Evolutionary conservation across 2,888 invertebrate species (phyloP).

Genomic region (Sympetrum striolatum): DNA sequence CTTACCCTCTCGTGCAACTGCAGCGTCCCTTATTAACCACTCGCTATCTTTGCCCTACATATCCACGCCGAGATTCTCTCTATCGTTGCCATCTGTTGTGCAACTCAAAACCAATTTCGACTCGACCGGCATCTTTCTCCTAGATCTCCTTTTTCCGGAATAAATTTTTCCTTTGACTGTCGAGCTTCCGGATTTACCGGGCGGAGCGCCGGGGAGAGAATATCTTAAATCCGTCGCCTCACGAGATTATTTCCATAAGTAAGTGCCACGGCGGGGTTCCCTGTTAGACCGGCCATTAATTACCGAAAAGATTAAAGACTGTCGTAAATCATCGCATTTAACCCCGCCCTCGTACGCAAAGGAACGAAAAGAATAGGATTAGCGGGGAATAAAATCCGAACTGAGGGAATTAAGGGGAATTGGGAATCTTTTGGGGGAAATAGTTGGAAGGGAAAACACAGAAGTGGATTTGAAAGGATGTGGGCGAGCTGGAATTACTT

Average conservation of each 20-base stretch:
- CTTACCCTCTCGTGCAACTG: not conserved
- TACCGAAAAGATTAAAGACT: no score
- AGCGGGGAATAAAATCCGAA: no score
- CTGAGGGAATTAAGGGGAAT: no score
- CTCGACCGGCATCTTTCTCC: not conserved
- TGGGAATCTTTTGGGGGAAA: no score
- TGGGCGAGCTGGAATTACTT: no score
- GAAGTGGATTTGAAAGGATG: no score
- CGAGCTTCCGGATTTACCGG: not conserved
- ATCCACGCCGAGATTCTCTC: not conserved
- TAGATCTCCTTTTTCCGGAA: not conserved
- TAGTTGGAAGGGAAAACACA: no score
- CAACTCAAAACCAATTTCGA: not conserved
- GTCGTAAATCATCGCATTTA: no score
- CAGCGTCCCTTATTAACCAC: not conserved
- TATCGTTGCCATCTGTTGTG: not conserved
- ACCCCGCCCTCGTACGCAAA: no score
- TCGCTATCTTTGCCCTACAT: conserved; percentile 4
- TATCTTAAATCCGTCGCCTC: not conserved
- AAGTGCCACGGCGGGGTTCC: no score
- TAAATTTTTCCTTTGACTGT: not conserved
- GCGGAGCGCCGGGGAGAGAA: not conserved
- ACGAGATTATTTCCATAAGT: not conserved
- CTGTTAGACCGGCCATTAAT: no score
- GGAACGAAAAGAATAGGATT: no score